Percentiles rank a stretch among this genome's conserved stretches.
These are phyloP conservation scores for Sylvilagus bachmani DNA, from an alignment of 2,113 vertebrate species.

Conservation along the genomic window DNA sequence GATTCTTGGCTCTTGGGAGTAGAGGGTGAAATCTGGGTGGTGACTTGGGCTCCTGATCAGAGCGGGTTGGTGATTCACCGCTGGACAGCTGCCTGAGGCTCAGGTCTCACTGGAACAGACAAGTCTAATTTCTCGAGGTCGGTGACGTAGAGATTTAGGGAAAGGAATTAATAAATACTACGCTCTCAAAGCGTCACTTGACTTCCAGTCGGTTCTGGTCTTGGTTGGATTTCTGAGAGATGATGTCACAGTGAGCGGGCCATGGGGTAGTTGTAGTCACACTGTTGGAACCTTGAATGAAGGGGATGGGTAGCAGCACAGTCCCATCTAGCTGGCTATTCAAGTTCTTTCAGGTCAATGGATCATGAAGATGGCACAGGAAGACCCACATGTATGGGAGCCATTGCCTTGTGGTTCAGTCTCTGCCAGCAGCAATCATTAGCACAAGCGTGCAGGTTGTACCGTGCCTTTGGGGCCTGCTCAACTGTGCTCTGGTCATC, in stretches of 20 bases:
- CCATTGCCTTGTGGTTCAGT: not conserved
- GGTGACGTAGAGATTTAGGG: not conserved
- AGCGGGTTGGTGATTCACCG: no score
- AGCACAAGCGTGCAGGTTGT: not conserved
- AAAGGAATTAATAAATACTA: not conserved
- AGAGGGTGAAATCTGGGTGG: not conserved
- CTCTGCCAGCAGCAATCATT: not conserved
- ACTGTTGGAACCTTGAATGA: not conserved
- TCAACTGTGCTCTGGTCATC: not conserved
- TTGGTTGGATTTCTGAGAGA: not conserved
- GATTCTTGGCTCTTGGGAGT: not conserved
- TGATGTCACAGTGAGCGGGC: not conserved
- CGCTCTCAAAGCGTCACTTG: not conserved
- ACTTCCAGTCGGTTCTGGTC: not conserved
- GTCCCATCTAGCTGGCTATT: not conserved
- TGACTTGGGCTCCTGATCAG: not conserved
- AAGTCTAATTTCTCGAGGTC: not conserved
- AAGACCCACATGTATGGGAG: not conserved
- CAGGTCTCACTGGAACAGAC: not conserved
- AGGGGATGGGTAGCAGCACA: not conserved
- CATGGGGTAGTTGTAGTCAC: no score
- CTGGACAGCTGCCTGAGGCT: not conserved
- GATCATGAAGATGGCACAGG: not conserved
- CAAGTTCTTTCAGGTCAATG: not conserved
- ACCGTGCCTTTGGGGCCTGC: not conserved